These are phyloP conservation scores for Drosophila obscura DNA, from an alignment of 1,140 invertebrate species.

Conservation along the genomic window DNA sequence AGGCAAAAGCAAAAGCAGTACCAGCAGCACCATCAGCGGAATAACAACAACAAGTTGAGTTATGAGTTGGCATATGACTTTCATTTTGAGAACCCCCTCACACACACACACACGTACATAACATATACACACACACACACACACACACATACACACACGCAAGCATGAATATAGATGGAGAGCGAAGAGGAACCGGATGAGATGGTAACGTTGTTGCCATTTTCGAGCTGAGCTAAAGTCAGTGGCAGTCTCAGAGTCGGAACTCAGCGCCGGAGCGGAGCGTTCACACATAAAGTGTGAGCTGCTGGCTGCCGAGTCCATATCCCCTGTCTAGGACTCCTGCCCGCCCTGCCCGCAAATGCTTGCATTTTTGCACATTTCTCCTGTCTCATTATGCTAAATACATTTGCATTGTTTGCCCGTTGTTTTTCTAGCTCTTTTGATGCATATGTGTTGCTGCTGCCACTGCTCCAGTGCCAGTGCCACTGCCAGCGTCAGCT, in stretches of 20 bases:
- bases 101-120: slow-evolving; percentile 20
- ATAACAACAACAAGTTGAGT: slow-evolving; percentile 71
- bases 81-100: slow-evolving; percentile 73
- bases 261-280: slow-evolving; percentile 22
- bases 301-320: slow-evolving; percentile 54
- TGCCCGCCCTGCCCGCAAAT: slow-evolving; percentile 58
- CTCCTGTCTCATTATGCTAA: slow-evolving; percentile 82
- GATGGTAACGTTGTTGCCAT: slow-evolving; percentile 66
- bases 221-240: slow-evolving; percentile 40
- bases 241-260: background rate
- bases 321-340: slow-evolving; percentile 40
- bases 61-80: slow-evolving; percentile 81
- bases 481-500: slow-evolving; percentile 13
- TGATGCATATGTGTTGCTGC: slow-evolving; percentile 74
- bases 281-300: slow-evolving; percentile 74
- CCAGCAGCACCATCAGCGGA: slow-evolving; percentile 19
- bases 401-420: slow-evolving; percentile 81
- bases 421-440: slow-evolving; percentile 82
- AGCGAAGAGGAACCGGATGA: slow-evolving; percentile 46
- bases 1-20: slow-evolving; percentile 6
- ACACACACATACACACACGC: slow-evolving; percentile 5
- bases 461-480: slow-evolving; percentile 9
- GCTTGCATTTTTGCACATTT: slow-evolving; percentile 82
- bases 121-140: slow-evolving; percentile 10
- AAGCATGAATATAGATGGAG: slow-evolving; percentile 23